phyloP scores from a whole-genome alignment of 2,797 vertebrate species.

The Eulemur albifrons region DNA sequence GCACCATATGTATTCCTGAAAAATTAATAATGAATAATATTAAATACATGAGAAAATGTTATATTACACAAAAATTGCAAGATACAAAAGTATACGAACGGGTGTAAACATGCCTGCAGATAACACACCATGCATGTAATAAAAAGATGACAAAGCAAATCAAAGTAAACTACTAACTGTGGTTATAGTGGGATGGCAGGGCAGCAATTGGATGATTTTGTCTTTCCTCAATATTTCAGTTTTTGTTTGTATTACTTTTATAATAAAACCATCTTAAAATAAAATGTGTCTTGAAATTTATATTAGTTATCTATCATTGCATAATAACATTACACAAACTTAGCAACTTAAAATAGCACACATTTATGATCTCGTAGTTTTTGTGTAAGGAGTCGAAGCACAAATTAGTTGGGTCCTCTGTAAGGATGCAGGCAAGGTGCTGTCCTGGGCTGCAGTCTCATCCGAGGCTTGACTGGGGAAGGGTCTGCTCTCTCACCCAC shows the following conservation, averaged over 20 bases:
- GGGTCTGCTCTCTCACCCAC: background rate
- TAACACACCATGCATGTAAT: background rate
- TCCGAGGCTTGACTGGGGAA: background rate
- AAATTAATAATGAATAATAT: conserved; percentile 20
- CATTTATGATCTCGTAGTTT: background rate
- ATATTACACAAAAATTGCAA: background rate
- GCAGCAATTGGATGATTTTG: background rate
- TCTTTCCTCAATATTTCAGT: background rate
- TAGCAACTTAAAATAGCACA: background rate
- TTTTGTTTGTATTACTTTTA: conserved; percentile 60
- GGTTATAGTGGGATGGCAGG: background rate
- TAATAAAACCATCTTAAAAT: conserved; percentile 66
- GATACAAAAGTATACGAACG: background rate
- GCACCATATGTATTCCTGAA: background rate
- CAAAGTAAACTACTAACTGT: background rate
- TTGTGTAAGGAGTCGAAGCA: too few relatives aligned
- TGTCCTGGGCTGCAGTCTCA: background rate
- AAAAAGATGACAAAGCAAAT: background rate
- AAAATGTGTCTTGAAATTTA: background rate
- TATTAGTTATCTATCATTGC: background rate
- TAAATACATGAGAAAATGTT: conserved; percentile 8
- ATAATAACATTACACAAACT: background rate
- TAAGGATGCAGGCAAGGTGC: background rate
- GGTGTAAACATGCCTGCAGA: background rate
- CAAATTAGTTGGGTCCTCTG: background rate